phyloP scores from a whole-genome alignment of 37 sponge, comb jelly and placozoan genomes.

The Bolinopsis microptera region DNA sequence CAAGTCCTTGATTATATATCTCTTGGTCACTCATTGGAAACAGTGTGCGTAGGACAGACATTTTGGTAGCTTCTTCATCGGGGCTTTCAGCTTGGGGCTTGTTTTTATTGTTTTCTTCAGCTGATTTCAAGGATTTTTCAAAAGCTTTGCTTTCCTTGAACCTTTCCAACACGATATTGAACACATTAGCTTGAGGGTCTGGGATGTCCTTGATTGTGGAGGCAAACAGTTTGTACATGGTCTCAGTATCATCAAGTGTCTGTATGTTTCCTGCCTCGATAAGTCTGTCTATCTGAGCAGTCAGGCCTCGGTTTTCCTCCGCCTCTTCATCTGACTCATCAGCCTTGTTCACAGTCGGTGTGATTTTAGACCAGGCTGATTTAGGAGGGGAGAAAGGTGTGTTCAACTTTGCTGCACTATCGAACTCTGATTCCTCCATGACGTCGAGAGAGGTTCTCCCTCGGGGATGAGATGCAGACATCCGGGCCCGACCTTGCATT shows the following conservation, averaged over 20 bases:
- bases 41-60: not conserved
- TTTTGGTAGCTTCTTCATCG: not conserved
- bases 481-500: not conserved
- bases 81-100: not conserved
- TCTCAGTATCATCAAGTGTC: slow-evolving; percentile 40
- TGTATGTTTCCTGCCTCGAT: slow-evolving; percentile 31
- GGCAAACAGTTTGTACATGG: slow-evolving; percentile 28
- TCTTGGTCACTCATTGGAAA: slow-evolving; percentile 64
- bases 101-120: not conserved
- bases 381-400: slow-evolving; percentile 53
- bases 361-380: slow-evolving; percentile 24
- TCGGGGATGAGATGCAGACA: slow-evolving; percentile 1
- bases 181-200: slow-evolving; percentile 39
- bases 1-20: slow-evolving; percentile 47
- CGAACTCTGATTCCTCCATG: slow-evolving; percentile 11
- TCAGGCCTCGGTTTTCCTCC: slow-evolving; percentile 15
- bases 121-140: not conserved
- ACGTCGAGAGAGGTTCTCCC: not conserved
- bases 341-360: not conserved
- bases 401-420: not conserved
- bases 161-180: slow-evolving; percentile 46
- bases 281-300: slow-evolving; percentile 11
- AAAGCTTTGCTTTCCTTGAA: slow-evolving; percentile 21
- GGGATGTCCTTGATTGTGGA: not conserved
- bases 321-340: not conserved